Conservation (phyloP, 30 jellyfish, hydroid and myxozoan species). For the Turritopsis rubra region DNA sequence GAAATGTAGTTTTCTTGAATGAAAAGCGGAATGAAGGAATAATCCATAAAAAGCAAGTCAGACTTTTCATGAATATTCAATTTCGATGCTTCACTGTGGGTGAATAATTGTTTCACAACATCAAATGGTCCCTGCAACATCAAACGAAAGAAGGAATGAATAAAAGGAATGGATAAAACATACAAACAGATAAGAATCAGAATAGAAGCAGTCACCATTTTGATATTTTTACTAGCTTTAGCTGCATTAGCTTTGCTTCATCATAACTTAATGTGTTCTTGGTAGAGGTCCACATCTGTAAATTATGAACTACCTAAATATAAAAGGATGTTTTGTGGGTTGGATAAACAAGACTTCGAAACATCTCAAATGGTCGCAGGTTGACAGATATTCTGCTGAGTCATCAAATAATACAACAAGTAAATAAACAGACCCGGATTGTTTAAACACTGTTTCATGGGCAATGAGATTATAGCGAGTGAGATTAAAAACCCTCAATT, state of each 20-base stretch:
- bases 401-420: too few relatives aligned
- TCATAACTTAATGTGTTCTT: constrained; percentile 57
- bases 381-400: too few relatives aligned
- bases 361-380: background rate
- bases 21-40: constrained; percentile 90
- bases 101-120: constrained; percentile 49
- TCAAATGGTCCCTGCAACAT: constrained; percentile 86
- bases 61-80: constrained; percentile 56
- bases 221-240: constrained; percentile 67
- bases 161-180: background rate
- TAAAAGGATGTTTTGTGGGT: too few relatives aligned
- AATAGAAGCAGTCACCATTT: constrained; percentile 43
- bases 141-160: background rate
- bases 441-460: too few relatives aligned
- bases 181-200: background rate
- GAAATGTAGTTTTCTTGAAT: constrained; percentile 84
- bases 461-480: background rate
- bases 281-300: constrained; percentile 97
- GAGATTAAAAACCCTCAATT: too few relatives aligned
- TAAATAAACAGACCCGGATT: too few relatives aligned
- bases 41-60: constrained; percentile 81
- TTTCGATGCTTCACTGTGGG: constrained; percentile 64
- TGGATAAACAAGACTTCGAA: background rate
- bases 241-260: constrained; percentile 72
- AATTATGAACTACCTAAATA: constrained; percentile 62